A percentile compares a stretch with the other conserved stretches of the same genome.
Conservation (phyloP, 2,797 vertebrate genomes). For the Sylvia borin region DNA sequence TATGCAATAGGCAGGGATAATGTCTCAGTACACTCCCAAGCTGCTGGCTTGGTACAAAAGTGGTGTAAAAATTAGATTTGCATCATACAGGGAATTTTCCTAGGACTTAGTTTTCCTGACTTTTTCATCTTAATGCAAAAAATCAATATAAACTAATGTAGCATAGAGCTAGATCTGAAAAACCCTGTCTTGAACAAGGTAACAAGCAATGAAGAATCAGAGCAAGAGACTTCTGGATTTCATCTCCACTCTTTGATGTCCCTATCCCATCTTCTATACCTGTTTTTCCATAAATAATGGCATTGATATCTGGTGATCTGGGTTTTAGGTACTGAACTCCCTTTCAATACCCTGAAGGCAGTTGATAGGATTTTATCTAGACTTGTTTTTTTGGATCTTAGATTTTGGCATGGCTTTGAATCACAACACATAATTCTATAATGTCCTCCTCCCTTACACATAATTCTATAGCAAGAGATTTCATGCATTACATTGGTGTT, state of each 20-base stretch:
- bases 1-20: background rate
- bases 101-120: background rate
- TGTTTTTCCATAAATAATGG: background rate
- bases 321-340: background rate
- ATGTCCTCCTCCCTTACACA: no score
- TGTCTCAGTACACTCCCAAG: background rate
- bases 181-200: background rate
- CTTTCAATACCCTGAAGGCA: background rate
- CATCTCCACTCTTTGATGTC: background rate
- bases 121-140: background rate
- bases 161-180: background rate
- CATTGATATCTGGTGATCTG: background rate
- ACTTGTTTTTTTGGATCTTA: background rate
- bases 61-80: background rate
- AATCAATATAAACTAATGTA: background rate
- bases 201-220: background rate
- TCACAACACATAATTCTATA: no score
- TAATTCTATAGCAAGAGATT: background rate
- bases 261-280: background rate
- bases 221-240: background rate
- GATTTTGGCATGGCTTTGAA: no score
- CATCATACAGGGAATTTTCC: background rate
- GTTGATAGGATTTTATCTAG: background rate
- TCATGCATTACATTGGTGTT: background rate
- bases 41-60: background rate